These are phyloP conservation scores for Acleris holmiana DNA, from an alignment of 2,888 invertebrate species.

Conservation along the genomic window DNA sequence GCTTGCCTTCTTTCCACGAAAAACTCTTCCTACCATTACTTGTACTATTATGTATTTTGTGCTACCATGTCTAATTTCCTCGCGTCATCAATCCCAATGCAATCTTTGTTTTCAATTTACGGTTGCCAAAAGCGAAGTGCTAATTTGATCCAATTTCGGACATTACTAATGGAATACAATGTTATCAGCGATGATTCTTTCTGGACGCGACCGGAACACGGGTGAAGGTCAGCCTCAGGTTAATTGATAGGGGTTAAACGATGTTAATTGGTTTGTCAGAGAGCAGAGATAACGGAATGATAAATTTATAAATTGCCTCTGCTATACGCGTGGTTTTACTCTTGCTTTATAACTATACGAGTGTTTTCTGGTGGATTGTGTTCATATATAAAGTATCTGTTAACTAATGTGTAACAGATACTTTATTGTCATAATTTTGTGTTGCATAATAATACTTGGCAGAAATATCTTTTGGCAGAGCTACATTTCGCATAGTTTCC, in stretches of 20 bases:
- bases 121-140: conserved; percentile 8
- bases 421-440: too few species aligned
- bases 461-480: too few species aligned
- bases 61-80: neutral
- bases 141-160: conserved; percentile 15
- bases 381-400: too few species aligned
- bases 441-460: too few species aligned
- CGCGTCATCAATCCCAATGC: neutral
- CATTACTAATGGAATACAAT: conserved; percentile 2
- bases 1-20: too few species aligned
- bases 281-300: conserved; percentile 14
- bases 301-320: too few species aligned
- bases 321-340: too few species aligned
- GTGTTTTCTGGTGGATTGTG: neutral
- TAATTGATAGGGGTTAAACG: conserved; percentile 20
- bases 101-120: conserved; percentile 11
- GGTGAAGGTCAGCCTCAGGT: neutral
- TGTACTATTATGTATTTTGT: too few species aligned
- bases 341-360: neutral
- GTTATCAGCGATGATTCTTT: neutral
- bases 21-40: too few species aligned
- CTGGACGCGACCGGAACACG: conserved; percentile 13
- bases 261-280: conserved; percentile 14
- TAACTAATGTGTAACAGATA: too few species aligned
- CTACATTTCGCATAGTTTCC: too few species aligned